Percentiles rank a stretch among this genome's conserved stretches.
These are phyloP conservation scores for Drosophila kanekoi DNA, from an alignment of 2,888 invertebrate genomes.

Conservation along the genomic window DNA sequence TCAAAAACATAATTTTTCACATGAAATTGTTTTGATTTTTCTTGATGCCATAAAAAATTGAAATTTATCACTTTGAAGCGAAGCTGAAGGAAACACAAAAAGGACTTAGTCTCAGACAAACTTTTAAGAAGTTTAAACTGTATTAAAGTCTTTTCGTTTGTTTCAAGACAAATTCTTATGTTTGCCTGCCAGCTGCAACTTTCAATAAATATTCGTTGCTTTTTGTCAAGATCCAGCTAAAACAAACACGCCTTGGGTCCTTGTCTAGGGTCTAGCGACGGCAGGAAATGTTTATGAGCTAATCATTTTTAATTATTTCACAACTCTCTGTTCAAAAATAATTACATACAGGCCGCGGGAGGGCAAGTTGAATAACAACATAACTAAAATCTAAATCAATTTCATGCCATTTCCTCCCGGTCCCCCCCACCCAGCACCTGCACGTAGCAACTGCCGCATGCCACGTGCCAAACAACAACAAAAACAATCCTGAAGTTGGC, in stretches of 20 bases:
- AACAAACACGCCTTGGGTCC: constrained; percentile 4
- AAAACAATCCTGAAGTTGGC: constrained; percentile 48
- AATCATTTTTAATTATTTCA: constrained; percentile 71
- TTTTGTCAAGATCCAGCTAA: not conserved
- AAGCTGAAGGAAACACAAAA: constrained; percentile 3
- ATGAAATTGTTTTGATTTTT: constrained; percentile 73
- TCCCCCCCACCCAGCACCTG: not conserved
- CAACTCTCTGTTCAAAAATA: constrained; percentile 65
- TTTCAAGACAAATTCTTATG: not conserved
- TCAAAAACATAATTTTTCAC: constrained; percentile 68
- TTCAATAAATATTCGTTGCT: not conserved
- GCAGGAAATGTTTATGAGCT: constrained; percentile 68
- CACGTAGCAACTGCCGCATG: constrained; percentile 63
- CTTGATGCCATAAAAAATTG: constrained; percentile 49
- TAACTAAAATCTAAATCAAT: constrained; percentile 76
- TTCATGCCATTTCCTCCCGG: constrained; percentile 46
- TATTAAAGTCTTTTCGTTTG: not conserved
- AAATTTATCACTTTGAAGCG: constrained; percentile 47
- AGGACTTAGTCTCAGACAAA: constrained; percentile 4
- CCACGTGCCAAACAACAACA: constrained; percentile 68
- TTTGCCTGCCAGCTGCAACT: not conserved
- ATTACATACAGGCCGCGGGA: constrained; percentile 51
- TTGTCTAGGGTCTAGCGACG: constrained; percentile 35
- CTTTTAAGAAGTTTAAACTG: constrained; percentile 1
- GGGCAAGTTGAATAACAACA: constrained; percentile 51